Evolutionary conservation across 2,888 invertebrate genomes (phyloP).

Genomic region (Ophioninae sp.): DNA sequence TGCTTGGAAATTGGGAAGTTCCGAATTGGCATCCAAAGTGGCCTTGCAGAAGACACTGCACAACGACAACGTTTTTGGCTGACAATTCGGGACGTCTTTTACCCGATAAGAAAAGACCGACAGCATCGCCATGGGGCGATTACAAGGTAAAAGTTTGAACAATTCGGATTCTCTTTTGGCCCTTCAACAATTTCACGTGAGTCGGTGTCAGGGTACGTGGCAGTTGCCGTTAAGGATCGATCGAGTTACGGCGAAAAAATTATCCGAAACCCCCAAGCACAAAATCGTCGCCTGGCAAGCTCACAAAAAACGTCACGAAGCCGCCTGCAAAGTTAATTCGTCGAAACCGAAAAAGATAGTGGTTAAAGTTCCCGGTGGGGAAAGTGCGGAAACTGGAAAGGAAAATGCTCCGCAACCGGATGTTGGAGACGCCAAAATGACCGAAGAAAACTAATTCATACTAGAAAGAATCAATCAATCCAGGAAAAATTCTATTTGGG

Average conservation of each 20-base stretch:
- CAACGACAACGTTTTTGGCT: slow-evolving; percentile 68
- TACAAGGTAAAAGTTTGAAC: slow-evolving; percentile 67
- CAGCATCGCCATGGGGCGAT: slow-evolving; percentile 66
- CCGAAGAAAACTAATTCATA: not conserved
- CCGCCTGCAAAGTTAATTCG: slow-evolving; percentile 18
- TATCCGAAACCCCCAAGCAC: slow-evolving; percentile 66
- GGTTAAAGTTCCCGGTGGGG: not conserved
- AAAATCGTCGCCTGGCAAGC: slow-evolving; percentile 67
- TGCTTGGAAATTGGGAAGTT: slow-evolving; percentile 74
- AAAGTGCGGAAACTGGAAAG: not conserved
- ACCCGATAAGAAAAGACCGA: slow-evolving; percentile 62
- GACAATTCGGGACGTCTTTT: slow-evolving; percentile 70
- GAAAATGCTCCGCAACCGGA: not conserved
- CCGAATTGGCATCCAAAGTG: slow-evolving; percentile 72
- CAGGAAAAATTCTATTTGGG: not conserved
- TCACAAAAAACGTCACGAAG: slow-evolving; percentile 58
- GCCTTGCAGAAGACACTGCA: slow-evolving; percentile 70
- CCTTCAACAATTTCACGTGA: not conserved
- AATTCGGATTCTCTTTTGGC: not conserved
- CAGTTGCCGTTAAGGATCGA: slow-evolving; percentile 71
- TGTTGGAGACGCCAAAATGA: not conserved
- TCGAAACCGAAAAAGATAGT: slow-evolving; percentile 19
- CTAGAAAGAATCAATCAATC: not conserved
- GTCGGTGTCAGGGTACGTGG: slow-evolving; percentile 68
- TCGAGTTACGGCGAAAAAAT: slow-evolving; percentile 66